Evolutionary conservation across 2,113 vertebrate species (phyloP).

Genomic region (Periophthalmus modestus): DNA sequence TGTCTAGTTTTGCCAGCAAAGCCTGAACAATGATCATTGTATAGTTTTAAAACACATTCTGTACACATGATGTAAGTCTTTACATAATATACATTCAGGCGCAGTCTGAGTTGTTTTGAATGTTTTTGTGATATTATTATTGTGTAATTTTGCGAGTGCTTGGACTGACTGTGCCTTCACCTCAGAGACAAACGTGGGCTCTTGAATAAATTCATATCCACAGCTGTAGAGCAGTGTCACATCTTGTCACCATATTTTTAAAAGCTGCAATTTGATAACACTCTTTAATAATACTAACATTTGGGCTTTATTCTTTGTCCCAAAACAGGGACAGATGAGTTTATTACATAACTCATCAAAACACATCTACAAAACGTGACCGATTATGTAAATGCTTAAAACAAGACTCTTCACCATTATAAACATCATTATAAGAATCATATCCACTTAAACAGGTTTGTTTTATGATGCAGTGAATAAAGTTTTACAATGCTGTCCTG

Average conservation of each 20-base stretch:
- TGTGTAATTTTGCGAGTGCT: background rate
- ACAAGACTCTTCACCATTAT: background rate
- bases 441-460: background rate
- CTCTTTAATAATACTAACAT: background rate
- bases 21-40: background rate
- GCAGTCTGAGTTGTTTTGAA: background rate
- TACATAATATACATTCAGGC: background rate
- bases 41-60: background rate
- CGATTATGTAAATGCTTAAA: slow-evolving; percentile 9
- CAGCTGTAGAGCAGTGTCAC: background rate
- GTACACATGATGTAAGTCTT: background rate
- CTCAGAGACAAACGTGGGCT: background rate
- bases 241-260: slow-evolving; percentile 3
- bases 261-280: background rate
- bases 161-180: slow-evolving; percentile 2
- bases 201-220: background rate
- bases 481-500: slow-evolving; percentile 5
- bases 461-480: slow-evolving; percentile 12
- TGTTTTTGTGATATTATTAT: background rate
- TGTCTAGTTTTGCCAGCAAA: background rate
- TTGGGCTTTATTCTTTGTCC: background rate
- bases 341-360: background rate
- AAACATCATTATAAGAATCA: background rate
- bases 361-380: background rate
- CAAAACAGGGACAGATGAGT: background rate